A percentile compares a stretch with the other conserved stretches of the same genome.
These are phyloP conservation scores for Mimachlamys varia DNA, from an alignment of 2,888 invertebrate genomes.

Conservation along the genomic window DNA sequence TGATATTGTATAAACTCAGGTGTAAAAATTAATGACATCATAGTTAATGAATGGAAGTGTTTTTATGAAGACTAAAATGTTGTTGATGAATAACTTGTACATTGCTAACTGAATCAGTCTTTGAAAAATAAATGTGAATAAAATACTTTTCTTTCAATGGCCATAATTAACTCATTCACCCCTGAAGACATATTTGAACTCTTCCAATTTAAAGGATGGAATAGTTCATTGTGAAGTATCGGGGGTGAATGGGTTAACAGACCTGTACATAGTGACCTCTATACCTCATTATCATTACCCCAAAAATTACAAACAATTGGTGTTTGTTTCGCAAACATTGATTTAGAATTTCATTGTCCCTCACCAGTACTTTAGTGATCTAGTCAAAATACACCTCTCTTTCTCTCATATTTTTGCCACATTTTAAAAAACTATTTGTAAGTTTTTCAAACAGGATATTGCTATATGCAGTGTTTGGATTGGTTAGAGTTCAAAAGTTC, in stretches of 20 bases:
- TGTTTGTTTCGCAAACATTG: background rate
- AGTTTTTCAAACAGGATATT: too few species aligned
- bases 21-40: background rate
- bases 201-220: too few species aligned
- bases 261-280: background rate
- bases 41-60: background rate
- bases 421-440: background rate
- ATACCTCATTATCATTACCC: background rate
- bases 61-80: background rate
- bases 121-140: background rate
- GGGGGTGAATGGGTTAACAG: too few species aligned
- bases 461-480: too few species aligned
- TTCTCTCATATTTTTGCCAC: too few species aligned
- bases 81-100: background rate
- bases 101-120: background rate
- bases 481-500: too few species aligned
- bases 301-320: background rate
- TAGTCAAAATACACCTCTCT: background rate
- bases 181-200: too few species aligned
- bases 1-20: background rate
- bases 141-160: background rate
- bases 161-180: too few species aligned
- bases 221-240: too few species aligned
- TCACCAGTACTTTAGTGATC: background rate
- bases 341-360: background rate